Percentiles rank a stretch among this genome's conserved stretches.
Conservation (phyloP, 53 echinoderm and acorn worm species). For the Hippasteria phrygiana region DNA sequence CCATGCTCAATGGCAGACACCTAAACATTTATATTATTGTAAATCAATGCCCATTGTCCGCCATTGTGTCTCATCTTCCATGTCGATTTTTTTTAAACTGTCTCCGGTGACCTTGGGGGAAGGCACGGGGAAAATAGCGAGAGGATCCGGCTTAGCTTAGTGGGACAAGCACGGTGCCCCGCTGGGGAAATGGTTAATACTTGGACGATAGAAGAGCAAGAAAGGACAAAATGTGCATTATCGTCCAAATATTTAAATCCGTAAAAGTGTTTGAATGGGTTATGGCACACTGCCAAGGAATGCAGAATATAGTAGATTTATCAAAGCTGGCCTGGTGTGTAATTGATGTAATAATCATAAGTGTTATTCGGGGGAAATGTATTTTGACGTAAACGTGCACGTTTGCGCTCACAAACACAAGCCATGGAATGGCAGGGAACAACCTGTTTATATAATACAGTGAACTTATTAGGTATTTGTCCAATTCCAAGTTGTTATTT, state of each 20-base stretch:
- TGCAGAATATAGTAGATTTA: background rate
- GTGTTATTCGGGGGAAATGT: too few species aligned
- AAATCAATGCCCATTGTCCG: slow-evolving; percentile 6
- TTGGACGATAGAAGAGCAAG: background rate
- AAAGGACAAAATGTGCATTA: background rate
- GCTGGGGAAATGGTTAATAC: slow-evolving; percentile 2
- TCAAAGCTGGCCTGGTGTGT: background rate
- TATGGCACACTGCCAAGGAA: background rate
- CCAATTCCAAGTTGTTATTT: background rate
- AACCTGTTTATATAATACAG: background rate
- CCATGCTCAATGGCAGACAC: slow-evolving; percentile 3
- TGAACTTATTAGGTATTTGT: background rate
- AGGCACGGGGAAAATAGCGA: background rate
- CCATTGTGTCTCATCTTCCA: slow-evolving; percentile 1
- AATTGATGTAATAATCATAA: background rate
- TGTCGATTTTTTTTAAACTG: slow-evolving; percentile 5
- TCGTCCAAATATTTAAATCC: background rate
- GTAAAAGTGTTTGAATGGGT: background rate
- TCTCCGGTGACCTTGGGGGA: background rate
- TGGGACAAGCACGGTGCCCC: background rate
- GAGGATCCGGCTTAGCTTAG: background rate
- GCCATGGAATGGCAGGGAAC: background rate
- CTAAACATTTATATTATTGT: slow-evolving; percentile 4
- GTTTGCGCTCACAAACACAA: background rate
- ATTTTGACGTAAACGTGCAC: too few species aligned